Percentiles rank a stretch among this genome's conserved stretches.
These are phyloP conservation scores for Pogonognathellus flavescens DNA, from an alignment of 1,140 invertebrate species.

Conservation along the genomic window DNA sequence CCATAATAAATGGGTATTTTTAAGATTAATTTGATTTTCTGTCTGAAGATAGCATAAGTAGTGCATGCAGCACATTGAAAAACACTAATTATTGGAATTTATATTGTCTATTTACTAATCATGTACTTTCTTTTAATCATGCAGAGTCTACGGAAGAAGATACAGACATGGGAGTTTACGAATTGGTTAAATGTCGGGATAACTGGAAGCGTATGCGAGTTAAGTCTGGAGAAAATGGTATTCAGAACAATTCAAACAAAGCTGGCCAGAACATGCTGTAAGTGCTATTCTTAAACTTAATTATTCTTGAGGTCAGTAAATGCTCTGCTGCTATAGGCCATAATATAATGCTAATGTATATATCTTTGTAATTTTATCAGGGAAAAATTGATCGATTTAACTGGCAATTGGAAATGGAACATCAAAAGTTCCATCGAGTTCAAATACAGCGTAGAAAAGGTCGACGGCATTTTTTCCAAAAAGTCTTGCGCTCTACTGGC, in stretches of 20 bases:
- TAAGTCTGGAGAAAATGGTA: background rate
- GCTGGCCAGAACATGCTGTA: constrained; percentile 1
- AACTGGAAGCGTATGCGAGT: background rate
- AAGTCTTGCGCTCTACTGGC: background rate
- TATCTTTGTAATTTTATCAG: background rate
- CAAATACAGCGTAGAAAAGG: constrained; percentile 10
- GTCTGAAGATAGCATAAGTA: no score
- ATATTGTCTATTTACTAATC: no score
- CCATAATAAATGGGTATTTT: no score
- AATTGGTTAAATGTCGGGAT: constrained; percentile 17
- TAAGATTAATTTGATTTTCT: no score
- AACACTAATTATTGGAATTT: no score
- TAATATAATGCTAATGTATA: background rate
- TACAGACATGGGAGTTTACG: constrained; percentile 5
- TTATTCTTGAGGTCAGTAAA: background rate
- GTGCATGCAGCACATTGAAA: no score
- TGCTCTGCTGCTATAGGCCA: background rate
- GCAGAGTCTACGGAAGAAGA: background rate
- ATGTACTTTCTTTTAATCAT: no score
- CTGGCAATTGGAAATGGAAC: constrained; percentile 4
- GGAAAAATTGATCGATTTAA: background rate
- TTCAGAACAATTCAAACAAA: background rate
- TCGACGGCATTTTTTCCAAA: background rate
- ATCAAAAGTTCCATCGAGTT: constrained; percentile 7
- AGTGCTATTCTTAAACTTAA: background rate